Evolutionary conservation across 2,113 vertebrate species (phyloP).

Genomic region (Zeus faber): DNA sequence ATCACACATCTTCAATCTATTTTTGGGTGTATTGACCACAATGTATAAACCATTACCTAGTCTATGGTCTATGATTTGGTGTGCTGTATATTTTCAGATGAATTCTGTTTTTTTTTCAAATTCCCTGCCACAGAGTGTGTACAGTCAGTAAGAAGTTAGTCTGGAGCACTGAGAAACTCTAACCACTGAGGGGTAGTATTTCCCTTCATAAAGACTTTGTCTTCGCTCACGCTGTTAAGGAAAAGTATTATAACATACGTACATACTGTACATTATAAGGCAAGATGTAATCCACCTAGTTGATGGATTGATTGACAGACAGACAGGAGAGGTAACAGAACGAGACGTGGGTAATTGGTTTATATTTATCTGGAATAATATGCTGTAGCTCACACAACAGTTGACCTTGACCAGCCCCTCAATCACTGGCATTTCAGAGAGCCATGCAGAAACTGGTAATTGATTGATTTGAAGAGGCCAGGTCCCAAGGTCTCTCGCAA

Average conservation of each 20-base stretch:
- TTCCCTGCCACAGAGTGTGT: conserved; percentile 7
- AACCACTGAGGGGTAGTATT: conserved; percentile 74
- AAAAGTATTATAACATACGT: conserved; percentile 6
- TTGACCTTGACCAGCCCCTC: background rate
- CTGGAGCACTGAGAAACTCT: conserved; percentile 65
- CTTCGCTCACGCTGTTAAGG: conserved; percentile 22
- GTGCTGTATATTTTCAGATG: background rate
- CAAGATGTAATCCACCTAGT: no score
- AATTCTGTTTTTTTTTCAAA: no score
- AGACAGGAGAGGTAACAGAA: background rate
- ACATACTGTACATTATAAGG: background rate
- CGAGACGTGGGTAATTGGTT: background rate
- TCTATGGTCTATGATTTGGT: background rate
- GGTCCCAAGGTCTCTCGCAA: background rate
- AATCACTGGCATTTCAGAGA: background rate
- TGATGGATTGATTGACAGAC: no score
- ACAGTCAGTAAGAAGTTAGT: conserved; percentile 29
- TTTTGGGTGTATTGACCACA: background rate
- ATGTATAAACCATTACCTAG: no score
- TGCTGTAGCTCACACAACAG: background rate
- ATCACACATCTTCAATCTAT: no score
- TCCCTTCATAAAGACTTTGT: conserved; percentile 58
- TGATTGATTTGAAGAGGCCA: background rate
- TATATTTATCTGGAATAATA: background rate
- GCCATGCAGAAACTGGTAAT: background rate